A percentile compares a stretch with the other conserved stretches of the same genome.
Conservation (phyloP, 2,797 vertebrate genomes). For the Meda fulgida region DNA sequence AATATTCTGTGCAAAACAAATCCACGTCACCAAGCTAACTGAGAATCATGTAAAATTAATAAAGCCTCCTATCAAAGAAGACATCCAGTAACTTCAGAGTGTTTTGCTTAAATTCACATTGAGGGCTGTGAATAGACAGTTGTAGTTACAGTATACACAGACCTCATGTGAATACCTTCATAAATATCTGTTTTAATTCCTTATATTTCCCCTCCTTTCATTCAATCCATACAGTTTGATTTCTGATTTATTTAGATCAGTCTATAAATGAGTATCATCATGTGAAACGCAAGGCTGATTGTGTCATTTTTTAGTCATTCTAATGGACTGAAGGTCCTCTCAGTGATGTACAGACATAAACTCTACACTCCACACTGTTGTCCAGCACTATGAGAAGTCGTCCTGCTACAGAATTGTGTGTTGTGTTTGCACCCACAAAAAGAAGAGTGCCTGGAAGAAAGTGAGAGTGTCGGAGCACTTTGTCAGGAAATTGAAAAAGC, state of each 20-base stretch:
- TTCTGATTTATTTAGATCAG: slow-evolving; percentile 1
- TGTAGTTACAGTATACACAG: background rate
- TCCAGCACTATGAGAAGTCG: background rate
- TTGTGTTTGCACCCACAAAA: background rate
- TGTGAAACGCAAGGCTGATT: background rate
- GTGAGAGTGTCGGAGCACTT: slow-evolving; percentile 53
- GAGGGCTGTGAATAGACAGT: slow-evolving; percentile 7
- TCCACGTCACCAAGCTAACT: slow-evolving; percentile 34
- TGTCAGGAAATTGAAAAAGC: slow-evolving; percentile 64
- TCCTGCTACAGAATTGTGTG: background rate
- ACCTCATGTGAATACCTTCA: background rate
- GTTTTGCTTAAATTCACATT: slow-evolving; percentile 48
- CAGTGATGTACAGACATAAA: background rate
- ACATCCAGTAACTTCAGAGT: slow-evolving; percentile 39
- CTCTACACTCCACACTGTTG: background rate
- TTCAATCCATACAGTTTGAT: background rate
- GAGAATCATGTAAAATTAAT: slow-evolving; percentile 49
- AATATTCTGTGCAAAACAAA: slow-evolving; percentile 42
- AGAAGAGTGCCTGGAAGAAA: slow-evolving; percentile 4
- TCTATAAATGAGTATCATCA: slow-evolving; percentile 3
- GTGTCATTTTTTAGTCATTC: background rate
- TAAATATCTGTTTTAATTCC: background rate
- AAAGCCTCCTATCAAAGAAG: slow-evolving; percentile 50
- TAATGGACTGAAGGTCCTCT: background rate
- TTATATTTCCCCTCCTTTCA: background rate